Percentiles rank a stretch among this genome's conserved stretches.
Evolutionary conservation across 2,113 vertebrate species (phyloP).

Genomic region (Laticauda colubrina): DNA sequence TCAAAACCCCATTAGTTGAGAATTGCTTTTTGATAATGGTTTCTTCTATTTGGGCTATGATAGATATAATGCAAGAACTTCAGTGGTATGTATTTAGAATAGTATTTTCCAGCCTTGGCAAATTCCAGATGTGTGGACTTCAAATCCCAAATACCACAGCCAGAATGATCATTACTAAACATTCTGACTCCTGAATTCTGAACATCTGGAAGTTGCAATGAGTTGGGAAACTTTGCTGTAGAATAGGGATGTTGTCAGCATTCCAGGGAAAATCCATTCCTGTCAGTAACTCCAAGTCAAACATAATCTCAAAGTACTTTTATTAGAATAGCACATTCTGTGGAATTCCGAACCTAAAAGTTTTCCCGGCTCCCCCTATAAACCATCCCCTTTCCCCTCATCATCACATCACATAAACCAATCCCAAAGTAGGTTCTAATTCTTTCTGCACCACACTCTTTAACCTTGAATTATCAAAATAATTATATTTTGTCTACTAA

Average conservation of each 20-base stretch:
- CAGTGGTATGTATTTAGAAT: not conserved
- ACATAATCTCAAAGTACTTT: no score
- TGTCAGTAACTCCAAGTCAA: no score
- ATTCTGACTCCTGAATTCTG: not conserved
- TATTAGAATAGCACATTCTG: no score
- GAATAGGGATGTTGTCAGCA: not conserved
- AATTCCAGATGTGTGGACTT: not conserved
- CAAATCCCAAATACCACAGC: not conserved
- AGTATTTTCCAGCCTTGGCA: not conserved
- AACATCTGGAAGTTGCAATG: not conserved
- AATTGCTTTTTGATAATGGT: not conserved
- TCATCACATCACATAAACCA: no score
- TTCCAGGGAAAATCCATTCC: no score
- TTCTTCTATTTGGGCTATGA: not conserved
- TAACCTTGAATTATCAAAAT: no score
- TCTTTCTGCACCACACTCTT: no score
- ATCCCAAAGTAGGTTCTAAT: no score
- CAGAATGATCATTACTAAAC: not conserved
- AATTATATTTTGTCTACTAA: no score
- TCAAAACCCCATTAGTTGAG: not conserved
- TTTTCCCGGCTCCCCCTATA: no score
- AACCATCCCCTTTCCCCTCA: no score
- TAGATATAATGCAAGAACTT: not conserved
- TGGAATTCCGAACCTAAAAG: no score
- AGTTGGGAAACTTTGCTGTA: not conserved